These are phyloP conservation scores for Hestina assimilis DNA, from an alignment of 1,140 invertebrate genomes.

Conservation along the genomic window DNA sequence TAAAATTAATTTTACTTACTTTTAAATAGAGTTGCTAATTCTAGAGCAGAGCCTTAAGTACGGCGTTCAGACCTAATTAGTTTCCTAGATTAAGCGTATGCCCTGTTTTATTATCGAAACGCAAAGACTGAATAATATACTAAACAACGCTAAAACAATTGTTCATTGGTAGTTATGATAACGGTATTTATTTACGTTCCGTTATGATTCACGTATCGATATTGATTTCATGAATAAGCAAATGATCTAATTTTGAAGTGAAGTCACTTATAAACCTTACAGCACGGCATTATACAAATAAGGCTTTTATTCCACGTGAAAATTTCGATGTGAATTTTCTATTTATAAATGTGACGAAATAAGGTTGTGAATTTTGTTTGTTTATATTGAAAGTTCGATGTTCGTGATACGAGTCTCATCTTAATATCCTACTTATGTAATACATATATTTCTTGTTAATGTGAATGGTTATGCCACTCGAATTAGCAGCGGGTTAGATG, in stretches of 20 bases:
- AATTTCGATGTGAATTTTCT: too few species aligned
- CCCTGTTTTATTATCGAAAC: conserved; percentile 13
- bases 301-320: too few species aligned
- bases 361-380: too few species aligned
- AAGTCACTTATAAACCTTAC: conserved; percentile 10
- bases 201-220: conserved; percentile 48
- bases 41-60: not conserved
- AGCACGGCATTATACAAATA: not conserved
- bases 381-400: too few species aligned
- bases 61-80: conserved; percentile 4
- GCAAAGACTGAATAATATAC: conserved; percentile 33
- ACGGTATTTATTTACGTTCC: conserved; percentile 61
- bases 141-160: conserved; percentile 45
- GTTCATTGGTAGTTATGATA: conserved; percentile 61
- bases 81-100: conserved; percentile 12
- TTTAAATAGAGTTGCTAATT: not conserved
- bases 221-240: conserved; percentile 26
- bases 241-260: conserved; percentile 20
- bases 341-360: too few species aligned
- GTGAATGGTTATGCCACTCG: too few species aligned
- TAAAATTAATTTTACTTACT: not conserved
- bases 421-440: too few species aligned
- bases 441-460: too few species aligned
- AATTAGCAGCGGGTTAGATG: too few species aligned
- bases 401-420: too few species aligned